Evolutionary conservation across 2,797 vertebrate species (phyloP), one percentile per base, ranked within the genome.

Genomic region (Eupleurogrammus muticus): DNA sequence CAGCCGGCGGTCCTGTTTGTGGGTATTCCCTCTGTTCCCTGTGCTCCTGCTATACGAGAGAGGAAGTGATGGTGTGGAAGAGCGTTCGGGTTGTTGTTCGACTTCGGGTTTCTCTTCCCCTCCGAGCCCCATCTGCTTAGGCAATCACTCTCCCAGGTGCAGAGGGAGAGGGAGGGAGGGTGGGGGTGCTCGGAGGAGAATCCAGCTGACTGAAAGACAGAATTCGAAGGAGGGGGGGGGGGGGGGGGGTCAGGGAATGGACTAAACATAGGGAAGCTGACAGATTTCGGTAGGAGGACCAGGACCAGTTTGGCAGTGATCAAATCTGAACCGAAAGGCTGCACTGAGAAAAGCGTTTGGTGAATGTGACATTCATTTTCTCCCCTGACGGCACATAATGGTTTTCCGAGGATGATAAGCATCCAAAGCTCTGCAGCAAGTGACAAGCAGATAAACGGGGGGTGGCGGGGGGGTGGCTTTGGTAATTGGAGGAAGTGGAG

Each of bases 81-180:
- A 70, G 71, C 47, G 82, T 86, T 88, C 84, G 77, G 75, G 44
- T 82, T 82, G 88, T 87, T 90, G 83, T 90, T 89, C 81, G 77
- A 86, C 81, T 90, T 83, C 52, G 74, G 80, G 63, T 80, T 83
- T 86, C 57, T 83, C 86, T 79, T 91, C 70, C 86, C 85, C 73
- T 81, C 76, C 8, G 80, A 90, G 82, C 55, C 80, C 87, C 92
- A 92, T 91, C 90, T 93, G 92, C 88, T 93, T 70, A 81, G 81
- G 86, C 89, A 88, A 92, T 92, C 87, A 90, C 32, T 8, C 73
- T 89, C 76, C 90, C 90, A 82, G 83, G 83, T 93, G 91, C 87
- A 90, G 73, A 69, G 80, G 48, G 76, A 87, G 71, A 59, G 70
- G 53, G 66, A 52, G 66, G 63, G 28, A 6, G 28, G 28, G 28